These are phyloP conservation scores for Melieria picta DNA, from an alignment of 2,888 invertebrate genomes.

Conservation along the genomic window DNA sequence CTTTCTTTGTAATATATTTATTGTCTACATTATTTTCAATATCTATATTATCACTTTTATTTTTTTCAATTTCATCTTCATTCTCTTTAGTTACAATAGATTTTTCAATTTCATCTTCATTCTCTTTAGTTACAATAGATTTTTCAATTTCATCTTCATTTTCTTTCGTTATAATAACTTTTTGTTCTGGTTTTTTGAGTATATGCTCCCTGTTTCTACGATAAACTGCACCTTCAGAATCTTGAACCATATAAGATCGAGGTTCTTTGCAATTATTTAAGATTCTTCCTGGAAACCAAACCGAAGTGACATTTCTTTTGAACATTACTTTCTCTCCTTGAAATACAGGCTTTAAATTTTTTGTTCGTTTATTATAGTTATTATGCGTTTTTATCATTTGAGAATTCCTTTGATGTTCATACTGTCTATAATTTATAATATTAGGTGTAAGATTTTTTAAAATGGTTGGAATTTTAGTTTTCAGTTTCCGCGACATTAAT, in stretches of 20 bases:
- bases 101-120: neutral
- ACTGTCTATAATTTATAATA: neutral
- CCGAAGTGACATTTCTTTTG: neutral
- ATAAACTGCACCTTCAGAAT: neutral
- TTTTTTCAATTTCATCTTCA: neutral
- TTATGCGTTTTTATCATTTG: neutral
- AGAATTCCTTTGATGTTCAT: neutral
- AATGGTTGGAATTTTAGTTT: slow-evolving; percentile 23
- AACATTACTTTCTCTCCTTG: slow-evolving; percentile 1
- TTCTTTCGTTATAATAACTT: neutral
- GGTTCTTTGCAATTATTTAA: slow-evolving; percentile 20
- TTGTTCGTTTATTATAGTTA: slow-evolving; percentile 6
- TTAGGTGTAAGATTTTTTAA: slow-evolving; percentile 14
- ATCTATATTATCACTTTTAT: neutral
- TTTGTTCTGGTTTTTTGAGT: slow-evolving; percentile 1
- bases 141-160: neutral
- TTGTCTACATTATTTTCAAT: neutral
- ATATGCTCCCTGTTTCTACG: slow-evolving; percentile 20
- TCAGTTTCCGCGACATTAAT: slow-evolving; percentile 25
- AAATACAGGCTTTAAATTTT: neutral
- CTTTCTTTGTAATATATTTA: neutral
- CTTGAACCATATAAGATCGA: slow-evolving; percentile 7
- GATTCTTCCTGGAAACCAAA: slow-evolving; percentile 23
- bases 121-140: neutral
- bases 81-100: neutral